Percentiles rank a stretch among this genome's conserved stretches.
phyloP scores from a whole-genome alignment of 2,113 vertebrate genomes.

The Arizona elegans region DNA sequence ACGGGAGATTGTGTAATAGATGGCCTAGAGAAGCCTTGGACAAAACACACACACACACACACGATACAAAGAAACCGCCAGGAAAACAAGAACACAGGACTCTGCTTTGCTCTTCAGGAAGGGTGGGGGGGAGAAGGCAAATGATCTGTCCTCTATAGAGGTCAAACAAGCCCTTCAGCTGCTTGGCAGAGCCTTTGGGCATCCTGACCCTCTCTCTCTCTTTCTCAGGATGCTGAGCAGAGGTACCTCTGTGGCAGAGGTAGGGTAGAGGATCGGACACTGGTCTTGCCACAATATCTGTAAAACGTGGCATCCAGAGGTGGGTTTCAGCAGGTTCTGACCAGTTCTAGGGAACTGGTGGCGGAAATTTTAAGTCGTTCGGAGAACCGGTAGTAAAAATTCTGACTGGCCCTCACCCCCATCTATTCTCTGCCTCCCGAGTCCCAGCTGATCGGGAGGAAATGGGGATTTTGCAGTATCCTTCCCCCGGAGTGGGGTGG shows the following conservation, averaged over 20 bases:
- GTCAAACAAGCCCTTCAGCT: rapidly evolving
- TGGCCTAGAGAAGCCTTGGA: neutral
- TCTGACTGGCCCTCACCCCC: too few species aligned
- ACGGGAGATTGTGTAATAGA: neutral
- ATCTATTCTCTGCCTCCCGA: too few species aligned
- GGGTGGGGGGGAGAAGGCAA: rapidly evolving
- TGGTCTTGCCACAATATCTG: neutral
- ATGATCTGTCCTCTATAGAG: rapidly evolving
- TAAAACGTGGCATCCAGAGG: neutral
- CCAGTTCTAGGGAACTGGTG: too few species aligned
- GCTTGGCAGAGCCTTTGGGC: rapidly evolving
- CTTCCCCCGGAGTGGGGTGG: too few species aligned
- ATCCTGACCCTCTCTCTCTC: rapidly evolving
- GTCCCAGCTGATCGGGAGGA: too few species aligned
- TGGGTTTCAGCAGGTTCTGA: too few species aligned
- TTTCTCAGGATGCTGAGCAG: neutral
- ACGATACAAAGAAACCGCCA: neutral
- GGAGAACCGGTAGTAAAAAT: too few species aligned
- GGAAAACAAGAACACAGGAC: neutral
- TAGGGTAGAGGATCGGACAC: neutral
- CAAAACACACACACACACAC: neutral
- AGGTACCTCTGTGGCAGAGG: neutral
- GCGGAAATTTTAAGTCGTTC: too few species aligned
- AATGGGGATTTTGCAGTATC: too few species aligned
- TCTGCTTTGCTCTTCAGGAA: rapidly evolving